Evolutionary conservation across 2,113 vertebrate genomes (phyloP).

Genomic region (Elaphurus davidianus): DNA sequence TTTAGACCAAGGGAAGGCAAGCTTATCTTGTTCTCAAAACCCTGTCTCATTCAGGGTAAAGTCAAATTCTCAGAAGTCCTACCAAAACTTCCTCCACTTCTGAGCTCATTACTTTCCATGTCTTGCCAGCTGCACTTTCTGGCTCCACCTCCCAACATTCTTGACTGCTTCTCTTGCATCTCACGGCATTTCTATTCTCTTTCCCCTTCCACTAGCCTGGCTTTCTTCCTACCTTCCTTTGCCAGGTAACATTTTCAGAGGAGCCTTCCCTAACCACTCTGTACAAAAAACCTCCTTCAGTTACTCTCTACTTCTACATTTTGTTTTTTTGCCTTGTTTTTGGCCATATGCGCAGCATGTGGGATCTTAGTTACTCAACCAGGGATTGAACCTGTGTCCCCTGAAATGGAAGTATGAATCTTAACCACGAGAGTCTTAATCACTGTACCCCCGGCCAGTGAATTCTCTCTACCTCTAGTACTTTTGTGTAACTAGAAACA

Average conservation of each 20-base stretch:
- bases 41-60: background rate
- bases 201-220: too few relatives aligned
- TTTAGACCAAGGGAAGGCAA: background rate
- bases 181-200: background rate
- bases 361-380: background rate
- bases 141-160: background rate
- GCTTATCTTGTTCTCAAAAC: background rate
- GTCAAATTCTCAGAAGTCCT: background rate
- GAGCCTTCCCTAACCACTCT: fast-evolving
- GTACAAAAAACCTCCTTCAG: background rate
- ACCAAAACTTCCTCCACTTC: background rate
- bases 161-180: fast-evolving
- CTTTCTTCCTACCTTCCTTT: background rate
- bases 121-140: too few relatives aligned
- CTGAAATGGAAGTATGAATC: background rate
- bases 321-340: fast-evolving
- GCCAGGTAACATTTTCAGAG: background rate
- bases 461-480: background rate
- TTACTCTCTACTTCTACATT: background rate
- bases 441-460: background rate
- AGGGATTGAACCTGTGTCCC: too few relatives aligned
- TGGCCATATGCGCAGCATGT: too few relatives aligned
- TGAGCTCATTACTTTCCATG: fast-evolving
- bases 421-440: background rate
- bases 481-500: background rate